phyloP scores from a whole-genome alignment of 2,797 vertebrate genomes.

The Luscinia luscinia region DNA sequence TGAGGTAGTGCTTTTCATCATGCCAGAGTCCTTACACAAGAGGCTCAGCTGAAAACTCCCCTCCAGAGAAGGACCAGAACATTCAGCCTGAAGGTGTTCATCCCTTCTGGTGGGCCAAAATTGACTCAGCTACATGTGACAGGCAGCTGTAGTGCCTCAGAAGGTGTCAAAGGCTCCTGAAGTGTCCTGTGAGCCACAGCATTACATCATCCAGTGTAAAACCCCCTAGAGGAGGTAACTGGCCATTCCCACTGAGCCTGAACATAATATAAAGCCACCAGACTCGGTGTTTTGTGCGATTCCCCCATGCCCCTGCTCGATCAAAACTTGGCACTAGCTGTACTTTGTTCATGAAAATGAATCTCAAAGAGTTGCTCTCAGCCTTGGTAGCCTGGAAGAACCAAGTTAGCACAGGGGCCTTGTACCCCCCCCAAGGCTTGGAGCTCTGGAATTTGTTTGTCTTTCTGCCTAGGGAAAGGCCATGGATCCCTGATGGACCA shows the following conservation, averaged over 20 bases:
- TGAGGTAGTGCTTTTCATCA: background rate
- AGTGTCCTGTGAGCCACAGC: background rate
- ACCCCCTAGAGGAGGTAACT: background rate
- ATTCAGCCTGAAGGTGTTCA: background rate
- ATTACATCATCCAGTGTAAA: background rate
- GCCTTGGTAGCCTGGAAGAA: background rate
- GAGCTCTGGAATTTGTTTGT: background rate
- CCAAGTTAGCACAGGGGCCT: background rate
- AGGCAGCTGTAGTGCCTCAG: background rate
- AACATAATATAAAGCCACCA: background rate
- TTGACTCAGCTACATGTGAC: background rate
- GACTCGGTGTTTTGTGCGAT: accelerated
- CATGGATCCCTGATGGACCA: background rate
- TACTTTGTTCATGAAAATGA: background rate
- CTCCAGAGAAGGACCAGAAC: background rate
- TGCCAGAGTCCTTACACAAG: background rate
- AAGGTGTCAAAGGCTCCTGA: background rate
- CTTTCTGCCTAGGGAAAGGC: background rate
- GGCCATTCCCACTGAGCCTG: background rate
- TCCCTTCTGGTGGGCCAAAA: background rate
- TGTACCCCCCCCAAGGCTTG: background rate
- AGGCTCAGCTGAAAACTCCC: background rate
- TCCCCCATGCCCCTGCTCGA: background rate
- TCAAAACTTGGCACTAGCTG: background rate
- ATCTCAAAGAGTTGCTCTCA: background rate